Evolutionary conservation across 23 tunicate genomes (phyloP).

Genomic region (Clavelina lepadiformis): DNA sequence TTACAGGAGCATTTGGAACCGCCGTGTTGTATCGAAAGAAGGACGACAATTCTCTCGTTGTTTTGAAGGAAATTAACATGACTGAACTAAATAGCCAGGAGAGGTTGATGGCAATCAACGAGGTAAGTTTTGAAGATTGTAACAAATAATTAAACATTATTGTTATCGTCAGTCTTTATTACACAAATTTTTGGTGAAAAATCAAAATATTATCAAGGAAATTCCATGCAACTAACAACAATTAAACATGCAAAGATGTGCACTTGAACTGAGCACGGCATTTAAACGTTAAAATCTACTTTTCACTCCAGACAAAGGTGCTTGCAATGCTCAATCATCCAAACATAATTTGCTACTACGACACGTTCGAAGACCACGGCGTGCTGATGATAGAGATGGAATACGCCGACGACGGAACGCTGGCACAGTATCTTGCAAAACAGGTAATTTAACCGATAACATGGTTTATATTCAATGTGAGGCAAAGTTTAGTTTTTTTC

Average conservation of each 20-base stretch:
- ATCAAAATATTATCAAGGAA: neutral
- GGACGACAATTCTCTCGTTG: conserved; percentile 92
- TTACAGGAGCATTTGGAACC: conserved; percentile 83
- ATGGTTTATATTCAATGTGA: neutral
- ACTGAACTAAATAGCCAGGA: conserved; percentile 80
- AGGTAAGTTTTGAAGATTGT: too few species aligned
- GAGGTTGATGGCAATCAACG: conserved; percentile 84
- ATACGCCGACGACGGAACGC: conserved; percentile 91
- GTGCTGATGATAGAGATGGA: conserved; percentile 98
- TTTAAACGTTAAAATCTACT: neutral
- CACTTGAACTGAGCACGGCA: too few species aligned
- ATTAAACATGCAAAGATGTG: too few species aligned
- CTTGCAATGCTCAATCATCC: conserved; percentile 87
- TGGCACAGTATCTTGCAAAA: conserved; percentile 75
- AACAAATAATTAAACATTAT: too few species aligned
- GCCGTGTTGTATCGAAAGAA: conserved; percentile 88
- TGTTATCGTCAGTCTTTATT: too few species aligned
- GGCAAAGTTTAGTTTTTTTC: neutral
- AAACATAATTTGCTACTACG: conserved; percentile 87
- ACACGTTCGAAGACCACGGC: conserved; percentile 89
- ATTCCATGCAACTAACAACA: too few species aligned
- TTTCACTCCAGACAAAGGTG: conserved; percentile 50
- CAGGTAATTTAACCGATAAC: conserved; percentile 25
- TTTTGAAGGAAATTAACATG: conserved; percentile 95
- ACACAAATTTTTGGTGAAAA: neutral